phyloP scores from a whole-genome alignment of 2,113 vertebrate genomes.

The Morone chrysops region DNA sequence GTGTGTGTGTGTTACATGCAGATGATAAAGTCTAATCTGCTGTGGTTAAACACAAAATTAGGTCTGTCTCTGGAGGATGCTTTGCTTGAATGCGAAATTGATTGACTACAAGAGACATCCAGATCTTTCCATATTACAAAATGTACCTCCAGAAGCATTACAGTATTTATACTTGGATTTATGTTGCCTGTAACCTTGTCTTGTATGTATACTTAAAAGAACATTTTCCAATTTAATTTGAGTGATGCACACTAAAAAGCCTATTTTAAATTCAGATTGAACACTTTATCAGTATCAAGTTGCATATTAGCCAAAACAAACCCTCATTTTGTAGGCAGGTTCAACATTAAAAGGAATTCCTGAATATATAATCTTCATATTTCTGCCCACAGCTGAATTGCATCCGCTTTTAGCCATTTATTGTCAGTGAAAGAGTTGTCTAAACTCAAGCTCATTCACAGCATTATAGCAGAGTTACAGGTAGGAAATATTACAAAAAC shows the following conservation, averaged over 20 bases:
- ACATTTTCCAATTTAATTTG: too few species aligned
- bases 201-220: constrained; percentile 7
- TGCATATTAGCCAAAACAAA: neutral
- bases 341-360: constrained; percentile 36
- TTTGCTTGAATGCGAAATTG: constrained; percentile 20
- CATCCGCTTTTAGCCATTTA: neutral
- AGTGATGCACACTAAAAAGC: neutral
- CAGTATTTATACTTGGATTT: neutral
- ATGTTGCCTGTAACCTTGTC: neutral
- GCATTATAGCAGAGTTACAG: neutral
- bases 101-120: constrained; percentile 20
- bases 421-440: constrained; percentile 16
- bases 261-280: constrained; percentile 35
- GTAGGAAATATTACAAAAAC: neutral
- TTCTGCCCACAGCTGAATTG: neutral
- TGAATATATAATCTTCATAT: constrained; percentile 19
- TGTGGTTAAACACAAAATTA: constrained; percentile 45
- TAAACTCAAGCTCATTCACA: neutral
- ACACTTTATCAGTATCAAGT: neutral
- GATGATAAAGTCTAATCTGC: constrained; percentile 42
- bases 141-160: neutral
- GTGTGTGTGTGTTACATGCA: constrained; percentile 49
- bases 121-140: neutral
- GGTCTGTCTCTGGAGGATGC: constrained; percentile 19
- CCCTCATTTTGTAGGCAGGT: constrained; percentile 1